Evolutionary conservation across 2,797 vertebrate genomes (phyloP).

Genomic region (Meda fulgida): DNA sequence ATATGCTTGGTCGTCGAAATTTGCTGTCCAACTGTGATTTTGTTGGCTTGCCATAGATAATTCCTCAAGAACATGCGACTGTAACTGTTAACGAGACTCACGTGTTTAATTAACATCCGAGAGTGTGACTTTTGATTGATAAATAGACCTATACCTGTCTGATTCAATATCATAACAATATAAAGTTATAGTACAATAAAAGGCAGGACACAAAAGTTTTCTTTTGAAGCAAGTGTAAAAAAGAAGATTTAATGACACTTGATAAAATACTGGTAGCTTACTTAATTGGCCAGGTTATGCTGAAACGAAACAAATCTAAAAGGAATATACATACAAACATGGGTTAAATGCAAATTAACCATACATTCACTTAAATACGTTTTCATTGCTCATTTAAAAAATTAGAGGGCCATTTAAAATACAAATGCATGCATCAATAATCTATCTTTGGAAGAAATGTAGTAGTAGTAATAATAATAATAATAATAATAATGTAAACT

Average conservation of each 20-base stretch:
- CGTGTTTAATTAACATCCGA: slow-evolving; percentile 40
- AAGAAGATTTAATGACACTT: slow-evolving; percentile 54
- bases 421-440: slow-evolving; percentile 80
- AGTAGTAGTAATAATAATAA: slow-evolving; percentile 56
- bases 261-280: slow-evolving; percentile 41
- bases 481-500: slow-evolving; percentile 61
- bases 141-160: neutral
- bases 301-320: slow-evolving; percentile 66
- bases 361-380: slow-evolving; percentile 85
- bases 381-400: slow-evolving; percentile 60
- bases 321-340: slow-evolving; percentile 73
- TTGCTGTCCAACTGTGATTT: neutral
- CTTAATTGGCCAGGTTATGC: slow-evolving; percentile 42
- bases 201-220: slow-evolving; percentile 41
- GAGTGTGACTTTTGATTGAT: slow-evolving; percentile 25
- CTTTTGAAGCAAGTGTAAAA: slow-evolving; percentile 55
- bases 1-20: slow-evolving; percentile 17
- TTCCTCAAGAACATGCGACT: neutral
- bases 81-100: slow-evolving; percentile 16
- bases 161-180: neutral
- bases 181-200: neutral
- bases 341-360: slow-evolving; percentile 75
- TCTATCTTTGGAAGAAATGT: slow-evolving; percentile 80
- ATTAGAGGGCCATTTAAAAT: slow-evolving; percentile 69
- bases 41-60: slow-evolving; percentile 8